Evolutionary conservation across 2,888 invertebrate genomes (phyloP).

Genomic region (Drosophila testacea): DNA sequence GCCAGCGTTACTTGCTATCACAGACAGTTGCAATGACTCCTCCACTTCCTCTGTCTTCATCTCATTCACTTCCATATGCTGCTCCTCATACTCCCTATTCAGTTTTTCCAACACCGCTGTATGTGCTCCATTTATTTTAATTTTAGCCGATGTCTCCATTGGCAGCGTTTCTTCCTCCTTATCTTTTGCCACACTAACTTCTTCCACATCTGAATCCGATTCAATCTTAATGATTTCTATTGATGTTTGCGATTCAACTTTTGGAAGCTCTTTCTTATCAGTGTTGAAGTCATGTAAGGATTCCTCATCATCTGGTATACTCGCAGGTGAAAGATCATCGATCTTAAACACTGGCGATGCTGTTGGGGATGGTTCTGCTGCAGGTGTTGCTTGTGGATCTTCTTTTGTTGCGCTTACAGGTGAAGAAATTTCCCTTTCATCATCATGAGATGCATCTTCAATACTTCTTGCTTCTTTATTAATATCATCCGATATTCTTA

Average conservation of each 20-base stretch:
- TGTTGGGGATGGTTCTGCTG: not conserved
- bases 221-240: constrained; percentile 53
- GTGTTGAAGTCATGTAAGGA: constrained; percentile 23
- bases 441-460: not conserved
- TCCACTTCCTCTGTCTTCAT: constrained; percentile 9
- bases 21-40: constrained; percentile 44
- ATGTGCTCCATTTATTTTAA: constrained; percentile 52
- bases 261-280: constrained; percentile 12
- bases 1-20: constrained; percentile 50
- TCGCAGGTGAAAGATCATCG: constrained; percentile 42
- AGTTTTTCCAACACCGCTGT: constrained; percentile 2
- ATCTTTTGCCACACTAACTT: not conserved
- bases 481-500: constrained; percentile 13
- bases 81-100: not conserved
- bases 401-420: not conserved
- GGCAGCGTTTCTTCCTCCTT: constrained; percentile 10
- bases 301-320: constrained; percentile 46
- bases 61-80: constrained; percentile 1
- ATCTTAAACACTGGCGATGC: constrained; percentile 34
- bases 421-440: constrained; percentile 17
- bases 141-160: constrained; percentile 13
- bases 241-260: constrained; percentile 13
- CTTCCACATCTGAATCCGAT: constrained; percentile 37
- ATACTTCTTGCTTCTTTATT: not conserved
- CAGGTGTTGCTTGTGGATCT: not conserved